Conservation (phyloP, 2,888 invertebrate species). For the Orchesellides sinensis region DNA sequence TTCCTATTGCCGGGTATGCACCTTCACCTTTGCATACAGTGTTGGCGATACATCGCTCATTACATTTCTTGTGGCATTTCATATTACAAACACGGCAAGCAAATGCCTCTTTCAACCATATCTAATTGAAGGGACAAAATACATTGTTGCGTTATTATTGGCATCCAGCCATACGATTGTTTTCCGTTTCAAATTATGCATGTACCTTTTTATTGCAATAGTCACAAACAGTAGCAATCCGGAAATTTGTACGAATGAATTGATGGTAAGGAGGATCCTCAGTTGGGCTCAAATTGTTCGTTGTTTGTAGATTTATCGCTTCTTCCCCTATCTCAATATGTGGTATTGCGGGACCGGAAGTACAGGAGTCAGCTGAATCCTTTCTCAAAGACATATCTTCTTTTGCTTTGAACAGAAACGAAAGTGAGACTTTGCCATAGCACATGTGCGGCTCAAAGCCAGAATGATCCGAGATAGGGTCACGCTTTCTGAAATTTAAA, state of each 20-base stretch:
- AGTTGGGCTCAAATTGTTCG: constrained; percentile 77
- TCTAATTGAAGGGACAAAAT: constrained; percentile 79
- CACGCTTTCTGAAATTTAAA: constrained; percentile 80
- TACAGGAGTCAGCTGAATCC: constrained; percentile 68
- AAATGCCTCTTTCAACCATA: constrained; percentile 97
- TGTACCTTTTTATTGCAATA: constrained; percentile 94
- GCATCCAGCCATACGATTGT: too few species aligned
- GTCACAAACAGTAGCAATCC: constrained; percentile 92
- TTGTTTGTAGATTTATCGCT: constrained; percentile 39
- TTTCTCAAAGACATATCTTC: constrained; percentile 66
- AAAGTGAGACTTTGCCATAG: constrained; percentile 92
- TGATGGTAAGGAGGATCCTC: constrained; percentile 78
- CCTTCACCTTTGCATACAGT: constrained; percentile 80
- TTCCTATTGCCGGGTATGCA: constrained; percentile 45
- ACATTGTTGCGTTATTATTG: background rate
- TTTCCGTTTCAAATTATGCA: too few species aligned
- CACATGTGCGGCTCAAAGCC: constrained; percentile 95
- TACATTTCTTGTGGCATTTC: constrained; percentile 97
- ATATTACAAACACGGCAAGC: constrained; percentile 93
- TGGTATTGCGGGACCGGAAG: constrained; percentile 48
- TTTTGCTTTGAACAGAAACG: constrained; percentile 81
- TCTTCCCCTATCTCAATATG: constrained; percentile 67
- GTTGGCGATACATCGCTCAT: constrained; percentile 88
- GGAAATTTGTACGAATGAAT: constrained; percentile 92
- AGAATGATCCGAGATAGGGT: constrained; percentile 80